Evolutionary conservation across 2,113 vertebrate genomes (phyloP).

Genomic region (Cricetomys ansorgei): DNA sequence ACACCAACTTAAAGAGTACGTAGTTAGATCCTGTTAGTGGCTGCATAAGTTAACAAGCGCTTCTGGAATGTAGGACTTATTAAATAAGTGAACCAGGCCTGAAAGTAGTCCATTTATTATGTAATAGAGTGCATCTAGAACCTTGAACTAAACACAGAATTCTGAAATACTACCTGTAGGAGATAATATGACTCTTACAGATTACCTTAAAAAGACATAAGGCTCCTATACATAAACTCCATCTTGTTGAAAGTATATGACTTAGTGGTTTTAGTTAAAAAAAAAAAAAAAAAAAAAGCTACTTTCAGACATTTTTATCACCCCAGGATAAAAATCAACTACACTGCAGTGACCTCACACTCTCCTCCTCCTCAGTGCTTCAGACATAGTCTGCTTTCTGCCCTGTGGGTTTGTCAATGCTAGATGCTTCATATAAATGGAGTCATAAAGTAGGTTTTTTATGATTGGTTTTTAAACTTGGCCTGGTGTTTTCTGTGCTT

Average conservation of each 20-base stretch:
- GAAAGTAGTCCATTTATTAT: constrained; percentile 19
- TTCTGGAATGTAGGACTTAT: neutral
- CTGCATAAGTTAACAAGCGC: neutral
- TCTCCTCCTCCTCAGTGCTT: neutral
- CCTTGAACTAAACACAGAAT: constrained; percentile 15
- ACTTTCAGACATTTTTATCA: constrained; percentile 20
- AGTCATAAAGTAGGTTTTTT: neutral
- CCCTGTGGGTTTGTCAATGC: neutral
- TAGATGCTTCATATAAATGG: neutral
- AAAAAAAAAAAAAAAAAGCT: neutral
- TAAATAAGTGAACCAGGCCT: neutral
- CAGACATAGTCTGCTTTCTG: neutral
- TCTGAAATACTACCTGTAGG: constrained; percentile 10
- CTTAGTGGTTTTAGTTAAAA: neutral
- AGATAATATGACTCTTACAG: neutral
- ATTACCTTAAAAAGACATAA: constrained; percentile 4
- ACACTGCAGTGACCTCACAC: neutral
- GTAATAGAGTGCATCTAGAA: constrained; percentile 45
- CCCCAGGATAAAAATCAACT: neutral
- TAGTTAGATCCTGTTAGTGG: neutral
- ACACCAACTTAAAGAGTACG: neutral
- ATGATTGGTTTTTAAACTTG: neutral
- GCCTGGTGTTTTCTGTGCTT: neutral
- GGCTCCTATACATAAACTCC: neutral
- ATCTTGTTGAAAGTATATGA: neutral